Percentiles rank a stretch among this genome's conserved stretches.
phyloP scores from a whole-genome alignment of 1,140 invertebrate species.

The Andrena cerasifolii region DNA sequence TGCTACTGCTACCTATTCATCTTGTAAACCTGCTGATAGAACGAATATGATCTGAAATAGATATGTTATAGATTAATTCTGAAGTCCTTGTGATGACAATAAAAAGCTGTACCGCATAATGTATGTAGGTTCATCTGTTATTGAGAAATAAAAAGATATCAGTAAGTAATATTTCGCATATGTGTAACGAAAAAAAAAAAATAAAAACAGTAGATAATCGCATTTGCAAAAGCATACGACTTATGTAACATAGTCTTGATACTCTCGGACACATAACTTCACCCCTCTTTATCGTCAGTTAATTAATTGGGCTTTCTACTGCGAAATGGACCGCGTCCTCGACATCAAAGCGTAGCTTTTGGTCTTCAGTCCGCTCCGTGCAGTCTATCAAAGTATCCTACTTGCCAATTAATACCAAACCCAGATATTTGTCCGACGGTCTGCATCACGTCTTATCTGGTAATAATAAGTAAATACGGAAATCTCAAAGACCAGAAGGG shows the following conservation, averaged over 20 bases:
- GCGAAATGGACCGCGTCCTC: slow-evolving; percentile 74
- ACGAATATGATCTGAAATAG: too few species aligned
- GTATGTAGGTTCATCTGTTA: too few species aligned
- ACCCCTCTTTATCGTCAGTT: slow-evolving; percentile 66
- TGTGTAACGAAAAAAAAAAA: not conserved
- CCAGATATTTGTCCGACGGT: slow-evolving; percentile 71
- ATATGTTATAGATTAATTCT: too few species aligned
- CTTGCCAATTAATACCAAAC: slow-evolving; percentile 77
- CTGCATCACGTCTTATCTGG: slow-evolving; percentile 72
- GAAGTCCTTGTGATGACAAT: too few species aligned
- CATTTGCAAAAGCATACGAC: slow-evolving; percentile 26
- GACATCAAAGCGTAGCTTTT: slow-evolving; percentile 74
- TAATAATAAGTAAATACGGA: slow-evolving; percentile 76
- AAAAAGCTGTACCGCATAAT: too few species aligned
- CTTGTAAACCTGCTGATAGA: too few species aligned
- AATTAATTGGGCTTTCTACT: slow-evolving; percentile 76
- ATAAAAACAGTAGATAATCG: slow-evolving; percentile 17
- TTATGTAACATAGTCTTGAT: slow-evolving; percentile 58
- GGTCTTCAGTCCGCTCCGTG: slow-evolving; percentile 48
- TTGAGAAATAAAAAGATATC: not conserved
- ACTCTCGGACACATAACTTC: slow-evolving; percentile 45
- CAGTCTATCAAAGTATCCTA: slow-evolving; percentile 73
- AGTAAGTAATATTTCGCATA: not conserved
- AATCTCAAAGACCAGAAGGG: slow-evolving; percentile 21
- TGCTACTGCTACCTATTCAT: too few species aligned